These are phyloP conservation scores for Drosophila lacteicornis DNA, from an alignment of 1,140 invertebrate genomes.

Conservation along the genomic window DNA sequence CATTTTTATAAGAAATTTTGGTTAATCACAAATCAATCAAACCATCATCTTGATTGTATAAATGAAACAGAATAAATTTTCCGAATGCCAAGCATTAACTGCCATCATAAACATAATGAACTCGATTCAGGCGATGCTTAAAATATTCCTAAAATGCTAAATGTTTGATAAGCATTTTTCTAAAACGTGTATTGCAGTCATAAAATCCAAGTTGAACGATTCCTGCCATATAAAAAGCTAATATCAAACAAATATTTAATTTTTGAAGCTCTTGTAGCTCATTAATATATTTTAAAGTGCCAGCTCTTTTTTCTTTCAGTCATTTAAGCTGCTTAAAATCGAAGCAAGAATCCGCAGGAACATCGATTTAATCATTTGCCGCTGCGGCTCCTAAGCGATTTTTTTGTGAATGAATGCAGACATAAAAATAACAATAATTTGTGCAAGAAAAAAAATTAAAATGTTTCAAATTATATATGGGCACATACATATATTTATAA, in stretches of 20 bases:
- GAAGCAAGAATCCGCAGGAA: conserved; percentile 14
- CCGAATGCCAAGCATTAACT: conserved; percentile 12
- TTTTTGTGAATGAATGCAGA: conserved; percentile 80
- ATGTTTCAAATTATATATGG: conserved; percentile 46
- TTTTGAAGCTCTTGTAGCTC: conserved; percentile 21
- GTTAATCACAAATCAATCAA: conserved; percentile 12
- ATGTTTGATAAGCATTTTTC: conserved; percentile 23
- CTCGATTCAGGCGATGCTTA: conserved; percentile 6
- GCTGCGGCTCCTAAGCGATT: conserved; percentile 40
- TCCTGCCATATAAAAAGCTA: not conserved
- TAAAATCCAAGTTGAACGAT: conserved; percentile 9
- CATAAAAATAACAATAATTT: conserved; percentile 82
- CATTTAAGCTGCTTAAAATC: conserved; percentile 45
- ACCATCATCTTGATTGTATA: conserved; percentile 3
- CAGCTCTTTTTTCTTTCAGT: conserved; percentile 5
- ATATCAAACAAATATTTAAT: conserved; percentile 16
- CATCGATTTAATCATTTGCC: conserved; percentile 32
- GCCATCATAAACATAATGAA: conserved; percentile 38
- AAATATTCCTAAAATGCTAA: conserved; percentile 17
- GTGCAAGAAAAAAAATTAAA: conserved; percentile 50
- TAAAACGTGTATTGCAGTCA: conserved; percentile 25
- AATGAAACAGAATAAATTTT: conserved; percentile 15
- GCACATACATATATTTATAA: conserved; percentile 13
- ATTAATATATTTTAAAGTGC: conserved; percentile 34
- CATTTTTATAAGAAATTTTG: conserved; percentile 2